These are phyloP conservation scores for Thunnus thynnus DNA, from an alignment of 2,113 vertebrate genomes.

Conservation along the genomic window DNA sequence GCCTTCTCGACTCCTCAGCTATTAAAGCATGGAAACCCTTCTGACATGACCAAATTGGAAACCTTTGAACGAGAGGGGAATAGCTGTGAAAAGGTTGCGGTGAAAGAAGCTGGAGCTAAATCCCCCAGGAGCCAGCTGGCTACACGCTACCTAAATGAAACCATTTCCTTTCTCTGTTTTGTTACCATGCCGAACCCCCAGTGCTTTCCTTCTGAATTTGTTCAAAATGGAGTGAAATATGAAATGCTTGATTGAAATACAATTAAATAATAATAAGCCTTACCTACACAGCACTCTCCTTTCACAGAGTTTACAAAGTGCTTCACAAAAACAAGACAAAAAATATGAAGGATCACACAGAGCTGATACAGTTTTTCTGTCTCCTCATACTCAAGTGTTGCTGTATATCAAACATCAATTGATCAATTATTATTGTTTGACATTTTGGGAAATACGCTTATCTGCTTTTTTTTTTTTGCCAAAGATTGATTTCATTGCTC, in stretches of 20 bases:
- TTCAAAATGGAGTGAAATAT: not conserved
- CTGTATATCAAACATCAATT: too few relatives aligned
- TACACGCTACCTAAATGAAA: conserved; percentile 63
- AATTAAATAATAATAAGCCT: conserved; percentile 6
- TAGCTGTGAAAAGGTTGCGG: conserved; percentile 46
- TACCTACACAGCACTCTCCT: not conserved
- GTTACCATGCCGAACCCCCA: not conserved
- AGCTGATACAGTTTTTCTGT: too few relatives aligned
- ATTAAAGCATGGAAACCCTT: conserved; percentile 62
- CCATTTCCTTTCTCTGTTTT: conserved; percentile 45
- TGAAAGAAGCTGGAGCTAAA: conserved; percentile 49
- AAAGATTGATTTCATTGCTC: too few relatives aligned
- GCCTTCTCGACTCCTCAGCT: conserved; percentile 56
- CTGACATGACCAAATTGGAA: conserved; percentile 65
- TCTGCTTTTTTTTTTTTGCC: too few relatives aligned
- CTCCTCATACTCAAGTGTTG: too few relatives aligned
- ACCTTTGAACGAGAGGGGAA: conserved; percentile 50
- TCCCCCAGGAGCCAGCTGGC: conserved; percentile 48
- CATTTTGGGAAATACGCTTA: too few relatives aligned
- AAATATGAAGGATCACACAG: too few relatives aligned
- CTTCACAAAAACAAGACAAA: not conserved
- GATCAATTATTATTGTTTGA: too few relatives aligned
- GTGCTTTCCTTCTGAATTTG: conserved; percentile 4
- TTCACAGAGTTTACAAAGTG: not conserved
- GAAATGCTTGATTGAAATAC: conserved; percentile 16